Evolutionary conservation across 1,140 invertebrate species (phyloP).

Genomic region (Cryptotermes secundus): DNA sequence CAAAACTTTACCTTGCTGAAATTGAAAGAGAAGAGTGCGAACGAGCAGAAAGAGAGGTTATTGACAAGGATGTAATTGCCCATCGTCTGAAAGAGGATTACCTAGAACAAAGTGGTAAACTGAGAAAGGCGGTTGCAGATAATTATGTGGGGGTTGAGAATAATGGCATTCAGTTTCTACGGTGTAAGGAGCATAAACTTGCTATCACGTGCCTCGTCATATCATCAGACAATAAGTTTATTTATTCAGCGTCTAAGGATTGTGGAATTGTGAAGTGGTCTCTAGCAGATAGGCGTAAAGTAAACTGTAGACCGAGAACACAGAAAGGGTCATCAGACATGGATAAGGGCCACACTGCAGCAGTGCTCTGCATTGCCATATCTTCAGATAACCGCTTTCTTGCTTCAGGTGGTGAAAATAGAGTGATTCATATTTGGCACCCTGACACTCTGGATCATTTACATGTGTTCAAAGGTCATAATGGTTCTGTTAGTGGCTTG

Average conservation of each 20-base stretch:
- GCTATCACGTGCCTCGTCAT: constrained; percentile 81
- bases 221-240: constrained; percentile 68
- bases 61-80: constrained; percentile 66
- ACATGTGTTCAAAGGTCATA: constrained; percentile 80
- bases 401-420: constrained; percentile 74
- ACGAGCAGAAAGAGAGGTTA: constrained; percentile 63
- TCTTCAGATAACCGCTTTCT: constrained; percentile 85
- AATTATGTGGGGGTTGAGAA: constrained; percentile 55
- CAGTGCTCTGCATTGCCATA: constrained; percentile 72
- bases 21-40: constrained; percentile 79
- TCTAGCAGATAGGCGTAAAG: constrained; percentile 50
- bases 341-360: constrained; percentile 52
- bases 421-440: constrained; percentile 83
- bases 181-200: constrained; percentile 72
- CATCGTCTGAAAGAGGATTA: constrained; percentile 78
- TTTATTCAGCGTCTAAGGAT: constrained; percentile 88
- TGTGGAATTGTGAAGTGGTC: constrained; percentile 83
- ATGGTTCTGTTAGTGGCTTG: constrained; percentile 72
- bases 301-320: constrained; percentile 44
- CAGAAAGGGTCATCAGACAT: constrained; percentile 35
- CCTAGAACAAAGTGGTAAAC: constrained; percentile 78
- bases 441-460: constrained; percentile 72
- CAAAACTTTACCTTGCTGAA: constrained; percentile 85
- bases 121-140: constrained; percentile 72
- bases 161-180: constrained; percentile 55